These are phyloP conservation scores for Bubo blakistoni DNA, from an alignment of 2,113 vertebrate species.

Conservation along the genomic window DNA sequence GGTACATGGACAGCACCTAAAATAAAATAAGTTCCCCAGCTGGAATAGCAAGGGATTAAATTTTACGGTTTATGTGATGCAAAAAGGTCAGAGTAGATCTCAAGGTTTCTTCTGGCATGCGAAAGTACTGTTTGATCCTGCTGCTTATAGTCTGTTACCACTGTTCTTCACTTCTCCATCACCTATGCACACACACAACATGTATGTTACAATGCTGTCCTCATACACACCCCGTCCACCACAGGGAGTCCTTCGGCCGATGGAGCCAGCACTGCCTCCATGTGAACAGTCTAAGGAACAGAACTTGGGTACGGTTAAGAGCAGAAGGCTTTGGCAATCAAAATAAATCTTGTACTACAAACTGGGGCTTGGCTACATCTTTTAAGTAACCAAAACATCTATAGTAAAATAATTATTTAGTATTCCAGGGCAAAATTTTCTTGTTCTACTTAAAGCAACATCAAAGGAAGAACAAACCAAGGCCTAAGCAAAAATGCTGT, in stretches of 20 bases:
- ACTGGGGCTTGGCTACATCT: background rate
- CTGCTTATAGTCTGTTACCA: background rate
- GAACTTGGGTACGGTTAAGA: background rate
- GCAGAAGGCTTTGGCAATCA: background rate
- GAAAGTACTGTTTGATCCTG: background rate
- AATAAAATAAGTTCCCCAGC: background rate
- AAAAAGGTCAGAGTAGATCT: background rate
- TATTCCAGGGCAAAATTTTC: background rate
- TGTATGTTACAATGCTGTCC: accelerated
- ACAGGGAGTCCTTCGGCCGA: accelerated
- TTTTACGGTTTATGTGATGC: background rate
- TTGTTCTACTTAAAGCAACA: background rate
- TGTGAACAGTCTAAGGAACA: accelerated
- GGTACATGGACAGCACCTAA: background rate
- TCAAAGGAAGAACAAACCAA: background rate
- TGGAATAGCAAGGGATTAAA: background rate
- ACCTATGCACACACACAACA: background rate
- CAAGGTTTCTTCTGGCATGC: background rate
- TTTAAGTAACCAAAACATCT: background rate
- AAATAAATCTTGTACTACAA: background rate
- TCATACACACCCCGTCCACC: background rate
- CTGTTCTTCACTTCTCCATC: background rate
- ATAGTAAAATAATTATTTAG: background rate
- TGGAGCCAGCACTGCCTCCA: background rate
- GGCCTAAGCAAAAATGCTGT: background rate